Percentiles rank a stretch among this genome's conserved stretches.
These are phyloP conservation scores for Cyprinodon variegatus DNA, from an alignment of 2,113 vertebrate genomes.

Conservation along the genomic window DNA sequence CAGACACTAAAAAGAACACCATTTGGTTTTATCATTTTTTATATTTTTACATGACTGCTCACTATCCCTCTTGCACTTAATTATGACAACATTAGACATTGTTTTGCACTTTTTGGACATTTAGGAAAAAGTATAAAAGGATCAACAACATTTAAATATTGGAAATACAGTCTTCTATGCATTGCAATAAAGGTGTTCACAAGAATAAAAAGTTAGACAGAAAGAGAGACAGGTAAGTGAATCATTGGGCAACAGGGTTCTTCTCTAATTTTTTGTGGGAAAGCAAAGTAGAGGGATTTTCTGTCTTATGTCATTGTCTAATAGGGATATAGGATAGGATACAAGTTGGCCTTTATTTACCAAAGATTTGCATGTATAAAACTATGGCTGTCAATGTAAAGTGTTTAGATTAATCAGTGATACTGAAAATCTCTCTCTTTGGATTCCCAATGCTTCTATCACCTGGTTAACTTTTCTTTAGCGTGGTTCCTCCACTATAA, in stretches of 20 bases:
- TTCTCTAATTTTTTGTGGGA: not conserved
- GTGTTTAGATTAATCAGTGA: too few relatives aligned
- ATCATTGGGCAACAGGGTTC: not conserved
- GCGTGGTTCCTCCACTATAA: too few relatives aligned
- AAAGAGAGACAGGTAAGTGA: not conserved
- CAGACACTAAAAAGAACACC: constrained; percentile 35
- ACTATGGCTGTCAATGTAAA: too few relatives aligned
- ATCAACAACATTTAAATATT: constrained; percentile 6
- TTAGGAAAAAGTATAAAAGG: not conserved
- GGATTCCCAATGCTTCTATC: too few relatives aligned
- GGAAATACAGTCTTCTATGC: not conserved
- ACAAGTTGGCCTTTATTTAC: too few relatives aligned
- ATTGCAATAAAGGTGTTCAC: constrained; percentile 3
- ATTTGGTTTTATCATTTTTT: constrained; percentile 28
- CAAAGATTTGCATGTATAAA: too few relatives aligned
- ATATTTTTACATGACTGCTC: constrained; percentile 7
- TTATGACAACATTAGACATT: not conserved
- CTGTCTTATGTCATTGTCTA: not conserved
- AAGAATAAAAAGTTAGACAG: not conserved
- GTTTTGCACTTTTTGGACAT: constrained; percentile 1
- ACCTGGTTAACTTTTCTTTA: too few relatives aligned
- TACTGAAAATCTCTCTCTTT: too few relatives aligned
- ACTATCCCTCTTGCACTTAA: not conserved
- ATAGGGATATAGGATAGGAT: not conserved
- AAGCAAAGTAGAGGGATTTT: not conserved